Conservation (phyloP, 2,113 vertebrate species). For the Pseudopodoces humilis region DNA sequence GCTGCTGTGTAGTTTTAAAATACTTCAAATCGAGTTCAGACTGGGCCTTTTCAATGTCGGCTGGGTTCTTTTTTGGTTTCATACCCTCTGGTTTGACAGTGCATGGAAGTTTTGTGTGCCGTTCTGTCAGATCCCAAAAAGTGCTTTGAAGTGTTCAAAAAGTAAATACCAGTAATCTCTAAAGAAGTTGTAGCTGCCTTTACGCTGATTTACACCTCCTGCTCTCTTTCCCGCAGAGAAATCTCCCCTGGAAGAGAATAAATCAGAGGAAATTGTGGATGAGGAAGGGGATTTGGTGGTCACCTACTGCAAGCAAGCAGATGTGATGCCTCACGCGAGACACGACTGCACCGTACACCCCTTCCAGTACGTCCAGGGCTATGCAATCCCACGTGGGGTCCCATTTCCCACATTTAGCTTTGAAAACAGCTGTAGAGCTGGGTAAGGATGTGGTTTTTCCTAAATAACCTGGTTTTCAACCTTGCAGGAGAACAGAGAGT, state of each 20-base stretch:
- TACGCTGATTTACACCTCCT: neutral
- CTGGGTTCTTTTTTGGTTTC: neutral
- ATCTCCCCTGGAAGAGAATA: neutral
- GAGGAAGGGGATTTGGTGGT: conserved; percentile 51
- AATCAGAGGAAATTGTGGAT: conserved; percentile 17
- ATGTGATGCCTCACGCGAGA: conserved; percentile 55
- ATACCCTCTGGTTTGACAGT: neutral
- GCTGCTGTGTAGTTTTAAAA: neutral
- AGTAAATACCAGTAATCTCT: neutral
- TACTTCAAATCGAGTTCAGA: neutral
- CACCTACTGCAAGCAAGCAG: conserved; percentile 50
- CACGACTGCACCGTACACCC: conserved; percentile 5
- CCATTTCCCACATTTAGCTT: rapidly evolving
- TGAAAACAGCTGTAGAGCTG: neutral
- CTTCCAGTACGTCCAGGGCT: conserved; percentile 25
- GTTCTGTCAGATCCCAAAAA: neutral
- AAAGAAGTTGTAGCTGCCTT: neutral
- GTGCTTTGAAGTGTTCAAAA: neutral
- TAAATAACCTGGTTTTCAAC: neutral
- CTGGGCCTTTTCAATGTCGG: rapidly evolving
- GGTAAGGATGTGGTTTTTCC: neutral
- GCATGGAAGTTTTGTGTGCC: rapidly evolving
- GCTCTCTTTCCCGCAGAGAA: neutral
- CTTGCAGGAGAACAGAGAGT: conserved; percentile 70
- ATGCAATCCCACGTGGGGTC: neutral